A percentile compares a stretch with the other conserved stretches of the same genome.
These are phyloP conservation scores for Crematogaster levior DNA, from an alignment of 2,888 invertebrate genomes.

Conservation along the genomic window DNA sequence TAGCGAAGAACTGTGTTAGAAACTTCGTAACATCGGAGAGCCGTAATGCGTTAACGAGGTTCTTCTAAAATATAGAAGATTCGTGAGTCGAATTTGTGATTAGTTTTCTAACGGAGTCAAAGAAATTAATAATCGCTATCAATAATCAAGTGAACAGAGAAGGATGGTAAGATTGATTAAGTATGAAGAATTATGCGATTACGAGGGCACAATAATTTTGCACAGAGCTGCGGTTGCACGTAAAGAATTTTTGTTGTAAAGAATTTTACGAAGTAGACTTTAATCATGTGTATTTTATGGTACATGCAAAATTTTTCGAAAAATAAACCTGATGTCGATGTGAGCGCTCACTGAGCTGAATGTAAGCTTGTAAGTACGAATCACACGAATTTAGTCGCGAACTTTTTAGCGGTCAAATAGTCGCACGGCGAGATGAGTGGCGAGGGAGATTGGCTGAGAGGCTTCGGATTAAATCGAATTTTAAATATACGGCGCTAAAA, in stretches of 20 bases:
- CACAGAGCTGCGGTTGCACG: neutral
- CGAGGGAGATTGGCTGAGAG: conserved; percentile 28
- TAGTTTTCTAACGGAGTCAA: neutral
- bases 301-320: neutral
- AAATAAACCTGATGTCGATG: conserved; percentile 8
- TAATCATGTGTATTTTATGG: neutral
- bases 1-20: neutral
- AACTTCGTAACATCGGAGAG: neutral
- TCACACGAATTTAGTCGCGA: conserved; percentile 9
- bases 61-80: neutral
- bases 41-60: neutral
- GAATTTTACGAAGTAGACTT: neutral
- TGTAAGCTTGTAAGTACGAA: conserved; percentile 17
- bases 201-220: neutral
- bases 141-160: neutral
- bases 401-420: conserved; percentile 25
- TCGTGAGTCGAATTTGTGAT: neutral
- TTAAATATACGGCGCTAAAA: conserved; percentile 59
- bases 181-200: neutral
- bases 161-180: neutral
- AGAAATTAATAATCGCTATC: neutral
- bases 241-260: neutral
- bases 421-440: conserved; percentile 1
- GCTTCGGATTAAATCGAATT: conserved; percentile 66
- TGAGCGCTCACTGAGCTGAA: neutral